Evolutionary conservation across 1,140 invertebrate genomes (phyloP).

Genomic region (Pseudomyrmex gracilis): DNA sequence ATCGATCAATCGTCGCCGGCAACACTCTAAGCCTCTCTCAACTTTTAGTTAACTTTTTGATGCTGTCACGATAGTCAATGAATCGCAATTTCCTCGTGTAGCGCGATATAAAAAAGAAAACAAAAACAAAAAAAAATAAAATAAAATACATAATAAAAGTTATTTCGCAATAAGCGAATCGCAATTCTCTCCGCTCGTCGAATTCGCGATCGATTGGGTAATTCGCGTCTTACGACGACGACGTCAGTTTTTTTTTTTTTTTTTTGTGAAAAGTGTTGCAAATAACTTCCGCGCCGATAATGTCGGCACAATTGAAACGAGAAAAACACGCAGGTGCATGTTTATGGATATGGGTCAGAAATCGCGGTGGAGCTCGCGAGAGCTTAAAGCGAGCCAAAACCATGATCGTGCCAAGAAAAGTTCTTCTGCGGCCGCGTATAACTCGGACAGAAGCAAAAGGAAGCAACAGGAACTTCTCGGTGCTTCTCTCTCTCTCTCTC

Average conservation of each 20-base stretch:
- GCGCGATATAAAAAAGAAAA: no score
- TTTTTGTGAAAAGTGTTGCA: not conserved
- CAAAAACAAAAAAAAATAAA: no score
- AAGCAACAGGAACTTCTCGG: constrained; percentile 69
- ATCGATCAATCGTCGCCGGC: not conserved
- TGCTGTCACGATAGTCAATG: constrained; percentile 8
- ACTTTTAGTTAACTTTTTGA: not conserved
- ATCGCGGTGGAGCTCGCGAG: constrained; percentile 47
- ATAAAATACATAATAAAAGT: no score
- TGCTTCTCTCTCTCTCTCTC: no score
- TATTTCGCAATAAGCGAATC: no score
- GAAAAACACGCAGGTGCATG: constrained; percentile 47
- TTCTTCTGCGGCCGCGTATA: constrained; percentile 53
- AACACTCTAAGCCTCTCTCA: not conserved
- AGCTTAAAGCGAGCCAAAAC: constrained; percentile 55
- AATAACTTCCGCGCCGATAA: constrained; percentile 3
- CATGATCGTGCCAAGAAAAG: constrained; percentile 73
- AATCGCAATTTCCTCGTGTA: constrained; percentile 9
- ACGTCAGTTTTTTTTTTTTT: not conserved
- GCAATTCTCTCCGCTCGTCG: no score
- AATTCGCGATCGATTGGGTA: not conserved
- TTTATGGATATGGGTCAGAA: constrained; percentile 65
- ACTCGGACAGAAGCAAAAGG: constrained; percentile 66
- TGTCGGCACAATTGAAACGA: constrained; percentile 36
- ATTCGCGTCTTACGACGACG: not conserved